Evolutionary conservation across 2,797 vertebrate species (phyloP).

Genomic region (Philypnodon macrostomus): DNA sequence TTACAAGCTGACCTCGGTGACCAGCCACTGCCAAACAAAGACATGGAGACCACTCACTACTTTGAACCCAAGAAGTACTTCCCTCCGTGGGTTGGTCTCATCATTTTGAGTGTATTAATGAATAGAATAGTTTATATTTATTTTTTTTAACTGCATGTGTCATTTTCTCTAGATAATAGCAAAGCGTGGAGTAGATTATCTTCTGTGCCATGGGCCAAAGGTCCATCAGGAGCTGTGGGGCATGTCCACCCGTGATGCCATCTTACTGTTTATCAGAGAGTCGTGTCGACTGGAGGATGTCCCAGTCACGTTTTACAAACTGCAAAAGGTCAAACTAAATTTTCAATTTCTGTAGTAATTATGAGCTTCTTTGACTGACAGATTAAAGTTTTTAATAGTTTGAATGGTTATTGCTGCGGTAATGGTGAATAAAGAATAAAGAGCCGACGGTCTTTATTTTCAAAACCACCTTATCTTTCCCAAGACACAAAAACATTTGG

Average conservation of each 20-base stretch:
- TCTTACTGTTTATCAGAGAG: constrained; percentile 85
- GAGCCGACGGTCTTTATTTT: too few species aligned
- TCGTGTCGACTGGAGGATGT: constrained; percentile 90
- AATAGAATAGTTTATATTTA: background rate
- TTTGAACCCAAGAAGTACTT: constrained; percentile 91
- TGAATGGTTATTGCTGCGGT: too few species aligned
- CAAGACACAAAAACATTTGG: constrained; percentile 10
- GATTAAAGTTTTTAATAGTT: too few species aligned
- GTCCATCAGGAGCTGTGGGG: constrained; percentile 87
- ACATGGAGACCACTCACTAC: constrained; percentile 66
- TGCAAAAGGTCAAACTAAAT: constrained; percentile 81
- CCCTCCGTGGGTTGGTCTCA: constrained; percentile 85
- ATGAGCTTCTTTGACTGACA: background rate
- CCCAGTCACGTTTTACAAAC: constrained; percentile 87
- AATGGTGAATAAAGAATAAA: too few species aligned
- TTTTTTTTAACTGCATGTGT: background rate
- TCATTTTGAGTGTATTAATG: background rate
- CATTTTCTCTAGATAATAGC: constrained; percentile 78
- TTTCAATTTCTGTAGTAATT: too few species aligned
- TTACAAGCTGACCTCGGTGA: constrained; percentile 87
- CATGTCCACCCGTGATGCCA: constrained; percentile 79
- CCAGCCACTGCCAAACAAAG: constrained; percentile 65
- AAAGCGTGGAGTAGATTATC: constrained; percentile 84
- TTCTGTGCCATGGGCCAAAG: constrained; percentile 85
- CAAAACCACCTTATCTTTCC: background rate